These are phyloP conservation scores for Euclidia mi DNA, from an alignment of 2,888 invertebrate genomes.

Conservation along the genomic window DNA sequence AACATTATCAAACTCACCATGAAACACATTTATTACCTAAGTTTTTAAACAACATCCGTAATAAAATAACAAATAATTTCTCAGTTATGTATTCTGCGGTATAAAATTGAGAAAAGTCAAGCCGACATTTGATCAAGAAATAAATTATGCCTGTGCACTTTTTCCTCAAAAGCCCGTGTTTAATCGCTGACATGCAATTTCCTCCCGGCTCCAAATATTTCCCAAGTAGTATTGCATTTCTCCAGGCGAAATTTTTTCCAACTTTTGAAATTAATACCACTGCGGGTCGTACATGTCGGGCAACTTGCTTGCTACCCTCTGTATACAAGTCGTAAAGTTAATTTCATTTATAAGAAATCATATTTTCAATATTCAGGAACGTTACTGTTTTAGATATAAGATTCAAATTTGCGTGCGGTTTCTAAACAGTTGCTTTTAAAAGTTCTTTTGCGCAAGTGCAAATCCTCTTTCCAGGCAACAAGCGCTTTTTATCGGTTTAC, in stretches of 20 bases:
- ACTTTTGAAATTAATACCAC: slow-evolving; percentile 61
- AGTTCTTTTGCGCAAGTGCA: slow-evolving; percentile 49
- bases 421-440: slow-evolving; percentile 24
- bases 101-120: slow-evolving; percentile 27
- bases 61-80: slow-evolving; percentile 17
- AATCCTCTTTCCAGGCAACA: slow-evolving; percentile 61
- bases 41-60: neutral
- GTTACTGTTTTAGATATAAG: slow-evolving; percentile 1
- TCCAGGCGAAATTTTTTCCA: slow-evolving; percentile 40
- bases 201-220: slow-evolving; percentile 33
- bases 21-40: neutral
- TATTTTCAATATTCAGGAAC: slow-evolving; percentile 4
- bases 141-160: slow-evolving; percentile 37
- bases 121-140: slow-evolving; percentile 47
- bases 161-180: slow-evolving; percentile 36
- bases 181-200: slow-evolving; percentile 50
- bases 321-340: slow-evolving; percentile 21
- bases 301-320: slow-evolving; percentile 37
- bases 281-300: slow-evolving; percentile 44
- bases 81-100: slow-evolving; percentile 3
- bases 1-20: too few relatives aligned
- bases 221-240: slow-evolving; percentile 37
- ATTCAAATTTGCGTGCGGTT: slow-evolving; percentile 20
- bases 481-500: slow-evolving; percentile 58
- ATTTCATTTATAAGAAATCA: slow-evolving; percentile 36